These are phyloP conservation scores for Platyura marginata DNA, from an alignment of 1,140 invertebrate species.

Conservation along the genomic window DNA sequence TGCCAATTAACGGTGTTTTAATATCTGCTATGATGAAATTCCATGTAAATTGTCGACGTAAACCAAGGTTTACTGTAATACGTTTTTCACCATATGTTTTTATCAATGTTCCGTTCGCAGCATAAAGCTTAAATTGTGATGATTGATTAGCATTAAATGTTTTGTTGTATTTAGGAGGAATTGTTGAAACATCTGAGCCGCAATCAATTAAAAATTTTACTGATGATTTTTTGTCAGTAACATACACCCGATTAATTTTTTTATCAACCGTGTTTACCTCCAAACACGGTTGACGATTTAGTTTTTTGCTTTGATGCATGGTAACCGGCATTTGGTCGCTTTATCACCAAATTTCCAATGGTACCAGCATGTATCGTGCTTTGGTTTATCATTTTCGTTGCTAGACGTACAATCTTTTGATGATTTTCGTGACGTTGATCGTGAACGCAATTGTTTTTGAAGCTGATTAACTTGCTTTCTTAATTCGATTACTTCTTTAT, in stretches of 20 bases:
- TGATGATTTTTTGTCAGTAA: background rate
- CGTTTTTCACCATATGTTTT: conserved; percentile 16
- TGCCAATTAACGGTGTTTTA: conserved; percentile 18
- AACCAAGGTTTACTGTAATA: conserved; percentile 14
- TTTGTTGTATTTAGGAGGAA: too few relatives aligned
- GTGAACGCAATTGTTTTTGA: background rate
- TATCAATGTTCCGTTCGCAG: conserved; percentile 7
- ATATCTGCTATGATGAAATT: conserved; percentile 21
- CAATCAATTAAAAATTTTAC: background rate
- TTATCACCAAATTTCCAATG: conserved; percentile 1
- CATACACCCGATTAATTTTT: background rate
- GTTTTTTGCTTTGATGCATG: conserved; percentile 1
- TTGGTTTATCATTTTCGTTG: background rate
- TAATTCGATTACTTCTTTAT: background rate
- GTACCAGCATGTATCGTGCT: background rate
- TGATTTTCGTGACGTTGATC: background rate
- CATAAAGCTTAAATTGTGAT: too few relatives aligned
- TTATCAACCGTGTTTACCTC: too few relatives aligned
- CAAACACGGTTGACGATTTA: background rate
- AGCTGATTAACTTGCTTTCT: background rate
- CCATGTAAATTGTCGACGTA: conserved; percentile 16
- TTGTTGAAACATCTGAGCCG: background rate
- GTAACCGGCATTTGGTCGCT: background rate
- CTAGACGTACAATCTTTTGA: background rate
- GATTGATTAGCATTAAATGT: too few relatives aligned